Percentiles rank a stretch among this genome's conserved stretches.
These are phyloP conservation scores for Muscicapa striata DNA, from an alignment of 2,797 vertebrate species.

Conservation along the genomic window DNA sequence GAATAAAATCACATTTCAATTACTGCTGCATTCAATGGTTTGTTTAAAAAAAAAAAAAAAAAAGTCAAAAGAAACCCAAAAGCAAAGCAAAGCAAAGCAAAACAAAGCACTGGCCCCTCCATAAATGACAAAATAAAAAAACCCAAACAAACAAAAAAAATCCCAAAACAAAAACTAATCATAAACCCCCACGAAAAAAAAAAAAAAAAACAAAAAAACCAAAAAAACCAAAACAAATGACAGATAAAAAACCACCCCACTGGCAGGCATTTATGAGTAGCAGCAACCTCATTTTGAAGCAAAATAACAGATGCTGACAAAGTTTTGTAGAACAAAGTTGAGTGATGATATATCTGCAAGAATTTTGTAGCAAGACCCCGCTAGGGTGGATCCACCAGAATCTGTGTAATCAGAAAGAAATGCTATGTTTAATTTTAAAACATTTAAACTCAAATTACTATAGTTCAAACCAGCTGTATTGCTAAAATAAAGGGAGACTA, in stretches of 20 bases:
- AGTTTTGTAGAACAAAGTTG: not conserved
- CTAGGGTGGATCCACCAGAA: not conserved
- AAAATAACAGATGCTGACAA: not conserved
- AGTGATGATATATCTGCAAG: not conserved
- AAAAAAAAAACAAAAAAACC: not conserved
- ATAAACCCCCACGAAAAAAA: fast-evolving
- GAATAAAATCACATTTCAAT: constrained; percentile 2
- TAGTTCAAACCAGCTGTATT: not conserved
- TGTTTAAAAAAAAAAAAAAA: not conserved
- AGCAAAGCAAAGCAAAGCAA: not conserved
- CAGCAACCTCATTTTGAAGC: not conserved
- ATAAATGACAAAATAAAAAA: not conserved
- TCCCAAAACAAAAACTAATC: fast-evolving
- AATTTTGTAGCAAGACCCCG: not conserved
- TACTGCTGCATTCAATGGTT: not conserved
- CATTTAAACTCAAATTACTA: not conserved
- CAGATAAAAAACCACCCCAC: not conserved
- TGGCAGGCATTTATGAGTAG: not conserved
- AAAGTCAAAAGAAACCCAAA: not conserved
- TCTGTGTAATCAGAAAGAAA: not conserved
- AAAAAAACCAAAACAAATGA: too few relatives aligned
- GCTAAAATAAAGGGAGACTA: not conserved
- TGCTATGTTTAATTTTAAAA: not conserved
- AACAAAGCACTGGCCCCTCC: too few relatives aligned
- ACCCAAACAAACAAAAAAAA: too few relatives aligned